A percentile compares a stretch with the other conserved stretches of the same genome.
These are phyloP conservation scores for Creontiades dilutus DNA, from an alignment of 2,888 invertebrate species.

Conservation along the genomic window DNA sequence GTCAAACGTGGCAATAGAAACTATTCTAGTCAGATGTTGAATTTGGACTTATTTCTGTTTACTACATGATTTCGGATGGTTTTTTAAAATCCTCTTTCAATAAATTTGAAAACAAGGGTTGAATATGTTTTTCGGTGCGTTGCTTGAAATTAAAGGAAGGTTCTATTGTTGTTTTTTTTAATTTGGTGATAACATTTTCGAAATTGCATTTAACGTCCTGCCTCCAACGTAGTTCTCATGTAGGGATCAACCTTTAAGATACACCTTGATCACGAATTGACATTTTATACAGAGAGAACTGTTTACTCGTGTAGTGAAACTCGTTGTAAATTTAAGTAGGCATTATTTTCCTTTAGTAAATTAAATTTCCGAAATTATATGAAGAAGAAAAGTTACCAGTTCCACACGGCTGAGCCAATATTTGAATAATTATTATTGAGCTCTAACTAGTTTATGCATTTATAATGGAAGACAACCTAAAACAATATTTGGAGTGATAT, in stretches of 20 bases:
- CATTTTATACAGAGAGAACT: not conserved
- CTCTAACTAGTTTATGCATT: not conserved
- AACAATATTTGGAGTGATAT: constrained; percentile 14
- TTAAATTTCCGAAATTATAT: not conserved
- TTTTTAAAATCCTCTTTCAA: not conserved
- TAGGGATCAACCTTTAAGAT: not conserved
- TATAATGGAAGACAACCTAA: not conserved
- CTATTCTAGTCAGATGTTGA: not conserved
- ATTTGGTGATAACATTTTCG: not conserved
- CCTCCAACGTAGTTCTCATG: not conserved
- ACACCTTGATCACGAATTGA: not conserved
- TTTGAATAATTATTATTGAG: not conserved
- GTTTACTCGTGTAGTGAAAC: no score
- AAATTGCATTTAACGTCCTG: not conserved
- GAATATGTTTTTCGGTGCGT: no score
- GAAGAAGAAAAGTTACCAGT: not conserved
- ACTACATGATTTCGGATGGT: not conserved
- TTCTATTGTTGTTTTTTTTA: not conserved
- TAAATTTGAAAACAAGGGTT: not conserved
- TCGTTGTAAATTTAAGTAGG: no score
- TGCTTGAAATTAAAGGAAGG: no score
- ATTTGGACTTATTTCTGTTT: not conserved
- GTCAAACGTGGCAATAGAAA: not conserved
- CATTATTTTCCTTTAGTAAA: not conserved
- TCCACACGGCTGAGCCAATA: not conserved